Base-by-base conservation (phyloP, 2,888 invertebrate species). In the Hymenopus coronatus region DNA sequence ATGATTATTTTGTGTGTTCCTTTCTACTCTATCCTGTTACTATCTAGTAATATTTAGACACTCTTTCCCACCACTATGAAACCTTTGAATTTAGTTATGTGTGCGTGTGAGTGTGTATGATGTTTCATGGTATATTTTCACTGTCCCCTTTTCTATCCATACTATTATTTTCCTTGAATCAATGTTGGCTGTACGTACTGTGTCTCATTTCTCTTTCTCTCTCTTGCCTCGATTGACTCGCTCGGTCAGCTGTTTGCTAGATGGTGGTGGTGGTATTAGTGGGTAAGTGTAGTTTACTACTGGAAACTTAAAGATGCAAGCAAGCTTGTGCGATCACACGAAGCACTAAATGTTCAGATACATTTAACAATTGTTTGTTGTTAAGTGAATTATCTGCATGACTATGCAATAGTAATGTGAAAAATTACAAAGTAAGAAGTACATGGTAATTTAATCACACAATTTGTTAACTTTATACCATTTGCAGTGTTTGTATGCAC, bases 241-340 rank as follows among this genome's bases (percentile, higher is more conserved):
- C 54, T 70, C 54, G 70, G 89, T 94, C 94, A 97, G 97, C 96
- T 97, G 97, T 96, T 96, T 97, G 95, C 96, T 97, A 95, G 97
- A 97, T 94, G 87, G 81, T 87, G 87, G 82, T 87, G 87, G 87
- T 87, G 87, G 54, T 86, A 28, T 25, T 84, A 54, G 46, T 94
- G 96, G 97, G 97, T 97, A 96, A 97, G 97, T 96, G 84, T 89
- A 89, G 88, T 84, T 85, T 84, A 83, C n/a, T 82, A 82, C 87
- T 28, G 54, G 54, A 70, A 70, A 15, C 54, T 70, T 70, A 20
- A 70, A 70, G 20, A 20, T 83, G 28, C 88, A 85, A 54, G 46
- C 15, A 85, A 85, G 46, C 46, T 85, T 85, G 33, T 46, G 54
- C n/a, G 46, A 54, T 85, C 46, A 85, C 27, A 85, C 27, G 15